phyloP scores from a whole-genome alignment of 2,888 invertebrate genomes.

The Leptinotarsa haldemani region DNA sequence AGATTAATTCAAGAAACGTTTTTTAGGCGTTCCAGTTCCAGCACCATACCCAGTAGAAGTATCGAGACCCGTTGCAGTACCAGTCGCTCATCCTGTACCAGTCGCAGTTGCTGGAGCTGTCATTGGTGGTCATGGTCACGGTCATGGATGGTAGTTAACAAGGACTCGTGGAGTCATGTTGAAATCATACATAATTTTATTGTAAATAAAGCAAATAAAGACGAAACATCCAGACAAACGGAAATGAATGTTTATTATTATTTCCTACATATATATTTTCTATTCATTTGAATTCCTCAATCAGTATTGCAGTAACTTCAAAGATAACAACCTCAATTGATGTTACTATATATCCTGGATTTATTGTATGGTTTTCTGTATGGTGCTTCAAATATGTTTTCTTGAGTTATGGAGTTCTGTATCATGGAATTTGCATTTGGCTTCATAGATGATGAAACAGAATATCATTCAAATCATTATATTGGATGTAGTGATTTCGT shows the following conservation, averaged over 20 bases:
- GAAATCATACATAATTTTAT: background rate
- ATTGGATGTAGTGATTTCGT: too few species aligned
- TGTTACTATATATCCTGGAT: too few species aligned
- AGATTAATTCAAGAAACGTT: background rate
- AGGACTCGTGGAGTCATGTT: background rate
- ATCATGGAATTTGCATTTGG: too few species aligned
- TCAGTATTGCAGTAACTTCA: too few species aligned
- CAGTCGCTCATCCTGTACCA: slow-evolving; percentile 54
- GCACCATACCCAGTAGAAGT: slow-evolving; percentile 57
- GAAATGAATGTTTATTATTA: background rate
- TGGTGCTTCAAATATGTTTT: too few species aligned
- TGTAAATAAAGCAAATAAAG: slow-evolving; percentile 9
- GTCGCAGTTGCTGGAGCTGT: slow-evolving; percentile 63
- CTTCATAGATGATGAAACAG: too few species aligned
- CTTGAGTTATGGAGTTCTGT: too few species aligned
- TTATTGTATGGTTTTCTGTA: too few species aligned
- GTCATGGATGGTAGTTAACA: slow-evolving; percentile 36
- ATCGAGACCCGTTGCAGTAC: slow-evolving; percentile 59
- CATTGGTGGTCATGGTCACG: slow-evolving; percentile 27
- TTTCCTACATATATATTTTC: background rate
- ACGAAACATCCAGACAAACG: background rate
- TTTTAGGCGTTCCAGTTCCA: slow-evolving; percentile 58
- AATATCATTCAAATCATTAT: too few species aligned
- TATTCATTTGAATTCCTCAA: too few species aligned
- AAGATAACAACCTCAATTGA: too few species aligned